A percentile compares a stretch with the other conserved stretches of the same genome.
phyloP scores from a whole-genome alignment of 1,140 invertebrate species.

The Aphelenchoides fujianensis region DNA sequence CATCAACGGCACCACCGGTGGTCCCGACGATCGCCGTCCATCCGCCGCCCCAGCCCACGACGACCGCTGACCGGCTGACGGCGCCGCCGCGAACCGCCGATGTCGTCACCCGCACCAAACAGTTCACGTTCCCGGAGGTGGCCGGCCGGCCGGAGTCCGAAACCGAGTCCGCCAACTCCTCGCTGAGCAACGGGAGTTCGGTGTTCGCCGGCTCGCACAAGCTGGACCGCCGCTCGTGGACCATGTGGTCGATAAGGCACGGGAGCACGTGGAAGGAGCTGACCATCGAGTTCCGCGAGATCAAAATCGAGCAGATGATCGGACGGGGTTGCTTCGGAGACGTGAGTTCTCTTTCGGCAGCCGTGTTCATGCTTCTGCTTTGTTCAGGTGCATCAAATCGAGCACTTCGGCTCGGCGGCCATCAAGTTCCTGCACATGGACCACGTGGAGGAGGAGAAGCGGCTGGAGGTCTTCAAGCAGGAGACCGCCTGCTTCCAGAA shows the following conservation, averaged over 20 bases:
- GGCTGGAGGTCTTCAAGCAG: slow-evolving; percentile 86
- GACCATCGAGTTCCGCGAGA: slow-evolving; percentile 47
- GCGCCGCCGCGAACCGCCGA: slow-evolving; percentile 31
- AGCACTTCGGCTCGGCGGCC: slow-evolving; percentile 98
- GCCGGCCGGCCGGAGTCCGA: neutral
- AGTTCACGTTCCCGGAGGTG: slow-evolving; percentile 35
- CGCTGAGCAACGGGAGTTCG: slow-evolving; percentile 18
- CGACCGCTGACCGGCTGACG: slow-evolving; percentile 16
- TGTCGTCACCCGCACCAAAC: slow-evolving; percentile 10
- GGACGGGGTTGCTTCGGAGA: slow-evolving; percentile 58
- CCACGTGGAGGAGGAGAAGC: slow-evolving; percentile 77
- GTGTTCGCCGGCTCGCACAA: slow-evolving; percentile 39
- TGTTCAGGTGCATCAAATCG: slow-evolving; percentile 70
- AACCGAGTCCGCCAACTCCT: slow-evolving; percentile 26
- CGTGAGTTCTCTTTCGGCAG: slow-evolving; percentile 31
- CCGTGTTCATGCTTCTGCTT: slow-evolving; percentile 22
- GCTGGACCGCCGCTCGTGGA: slow-evolving; percentile 56
- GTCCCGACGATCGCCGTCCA: slow-evolving; percentile 22
- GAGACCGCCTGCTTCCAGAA: slow-evolving; percentile 89
- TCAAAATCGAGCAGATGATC: slow-evolving; percentile 48
- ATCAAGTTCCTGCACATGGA: slow-evolving; percentile 93
- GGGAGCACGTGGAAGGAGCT: slow-evolving; percentile 54
- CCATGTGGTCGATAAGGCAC: slow-evolving; percentile 55
- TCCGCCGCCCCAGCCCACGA: slow-evolving; percentile 1
- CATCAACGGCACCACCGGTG: neutral